Conservation (phyloP, 2,888 invertebrate species). For the Hoplodrina ambigua region DNA sequence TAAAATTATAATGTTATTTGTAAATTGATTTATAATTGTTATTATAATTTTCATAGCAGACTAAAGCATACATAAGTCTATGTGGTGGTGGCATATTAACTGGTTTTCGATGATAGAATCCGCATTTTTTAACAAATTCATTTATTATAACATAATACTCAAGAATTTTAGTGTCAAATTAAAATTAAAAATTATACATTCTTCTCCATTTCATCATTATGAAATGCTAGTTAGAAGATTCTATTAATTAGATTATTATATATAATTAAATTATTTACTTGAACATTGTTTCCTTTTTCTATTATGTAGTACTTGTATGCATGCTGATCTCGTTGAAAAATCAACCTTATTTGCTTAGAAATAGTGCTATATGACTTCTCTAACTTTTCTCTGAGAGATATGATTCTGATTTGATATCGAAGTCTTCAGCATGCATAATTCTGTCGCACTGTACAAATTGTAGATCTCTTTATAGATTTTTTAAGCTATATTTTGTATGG, state of each 20-base stretch:
- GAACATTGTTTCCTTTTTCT: constrained; percentile 36
- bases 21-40: too few species aligned
- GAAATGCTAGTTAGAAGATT: constrained; percentile 64
- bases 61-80: not conserved
- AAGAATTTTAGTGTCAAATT: constrained; percentile 52
- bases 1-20: not conserved
- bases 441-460: constrained; percentile 37
- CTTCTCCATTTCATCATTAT: constrained; percentile 64
- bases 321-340: constrained; percentile 25
- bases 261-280: too few species aligned
- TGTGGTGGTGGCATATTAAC: constrained; percentile 39
- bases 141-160: too few species aligned
- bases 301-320: constrained; percentile 27
- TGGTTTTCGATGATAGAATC: constrained; percentile 17
- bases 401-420: constrained; percentile 12
- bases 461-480: constrained; percentile 58
- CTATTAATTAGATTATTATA: constrained; percentile 37
- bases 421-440: constrained; percentile 42
- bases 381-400: not conserved
- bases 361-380: too few species aligned
- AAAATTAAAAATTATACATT: constrained; percentile 24
- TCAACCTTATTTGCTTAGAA: constrained; percentile 13
- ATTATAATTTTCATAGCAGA: constrained; percentile 19
- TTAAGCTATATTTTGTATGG: constrained; percentile 56
- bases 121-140: constrained; percentile 6